Percentiles rank a stretch among this genome's conserved stretches.
These are phyloP conservation scores for Drosophila ananassae DNA, from an alignment of 1,140 invertebrate genomes.

Conservation along the genomic window DNA sequence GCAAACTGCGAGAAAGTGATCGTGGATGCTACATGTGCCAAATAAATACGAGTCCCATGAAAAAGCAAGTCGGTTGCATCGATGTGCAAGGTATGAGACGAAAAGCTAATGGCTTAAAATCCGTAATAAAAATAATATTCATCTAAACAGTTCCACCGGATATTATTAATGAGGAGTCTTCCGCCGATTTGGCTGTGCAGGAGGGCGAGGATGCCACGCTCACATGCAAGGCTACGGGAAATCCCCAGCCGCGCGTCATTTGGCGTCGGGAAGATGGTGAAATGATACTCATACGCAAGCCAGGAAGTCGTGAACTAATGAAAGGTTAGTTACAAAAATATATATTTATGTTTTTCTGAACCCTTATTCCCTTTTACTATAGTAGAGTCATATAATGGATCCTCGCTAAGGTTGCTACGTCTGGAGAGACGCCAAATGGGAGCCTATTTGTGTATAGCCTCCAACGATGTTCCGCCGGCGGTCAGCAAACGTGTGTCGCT, in stretches of 20 bases:
- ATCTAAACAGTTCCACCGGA: constrained; percentile 89
- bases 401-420: constrained; percentile 89
- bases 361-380: background rate
- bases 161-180: constrained; percentile 90
- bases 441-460: constrained; percentile 94
- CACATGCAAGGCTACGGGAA: constrained; percentile 90
- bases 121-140: too few species aligned
- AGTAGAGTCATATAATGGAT: constrained; percentile 91
- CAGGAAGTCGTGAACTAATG: constrained; percentile 86
- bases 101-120: background rate
- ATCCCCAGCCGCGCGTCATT: constrained; percentile 89
- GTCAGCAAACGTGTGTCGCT: constrained; percentile 94
- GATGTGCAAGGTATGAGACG: constrained; percentile 91
- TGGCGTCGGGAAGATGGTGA: constrained; percentile 90
- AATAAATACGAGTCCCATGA: constrained; percentile 95
- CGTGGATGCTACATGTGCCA: constrained; percentile 94
- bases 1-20: constrained; percentile 89
- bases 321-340: constrained; percentile 85
- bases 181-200: constrained; percentile 90
- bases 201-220: constrained; percentile 93
- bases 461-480: constrained; percentile 94
- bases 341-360: background rate
- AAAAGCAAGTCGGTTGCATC: constrained; percentile 93
- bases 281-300: constrained; percentile 88
- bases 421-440: constrained; percentile 94